Evolutionary conservation across 1,140 invertebrate genomes (phyloP).

Genomic region (Semibalanus balanoides): DNA sequence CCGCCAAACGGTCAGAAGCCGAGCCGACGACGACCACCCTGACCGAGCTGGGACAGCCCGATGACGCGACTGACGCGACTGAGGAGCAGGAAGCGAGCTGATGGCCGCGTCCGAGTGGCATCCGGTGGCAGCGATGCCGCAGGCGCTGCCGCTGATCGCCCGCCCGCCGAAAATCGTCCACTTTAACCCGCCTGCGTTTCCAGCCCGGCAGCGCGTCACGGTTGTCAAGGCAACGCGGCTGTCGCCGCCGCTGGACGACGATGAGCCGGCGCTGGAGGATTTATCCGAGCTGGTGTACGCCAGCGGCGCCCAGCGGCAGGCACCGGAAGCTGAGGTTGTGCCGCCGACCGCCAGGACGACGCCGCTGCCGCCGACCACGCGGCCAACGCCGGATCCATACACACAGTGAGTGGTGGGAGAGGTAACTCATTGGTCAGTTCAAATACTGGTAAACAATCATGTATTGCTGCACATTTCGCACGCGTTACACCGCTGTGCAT

Average conservation of each 20-base stretch:
- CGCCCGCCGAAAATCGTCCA: neutral
- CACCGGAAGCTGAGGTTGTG: neutral
- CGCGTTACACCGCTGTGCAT: too few species aligned
- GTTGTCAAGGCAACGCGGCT: neutral
- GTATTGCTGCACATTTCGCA: too few species aligned
- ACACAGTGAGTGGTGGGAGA: neutral
- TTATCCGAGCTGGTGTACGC: neutral
- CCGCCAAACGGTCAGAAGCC: neutral
- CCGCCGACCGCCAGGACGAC: neutral
- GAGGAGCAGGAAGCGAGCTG: neutral
- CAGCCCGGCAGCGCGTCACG: neutral
- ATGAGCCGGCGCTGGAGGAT: neutral
- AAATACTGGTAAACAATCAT: too few species aligned
- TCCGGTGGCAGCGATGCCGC: neutral
- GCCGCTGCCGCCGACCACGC: neutral
- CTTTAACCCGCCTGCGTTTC: neutral
- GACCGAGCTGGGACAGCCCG: neutral
- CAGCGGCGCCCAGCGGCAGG: neutral
- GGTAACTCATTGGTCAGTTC: too few species aligned
- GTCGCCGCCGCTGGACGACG: too few species aligned
- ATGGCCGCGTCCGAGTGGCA: neutral
- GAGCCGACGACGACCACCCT: too few species aligned
- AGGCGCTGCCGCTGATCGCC: neutral
- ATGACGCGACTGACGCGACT: neutral
- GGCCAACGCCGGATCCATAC: neutral